A percentile compares a stretch with the other conserved stretches of the same genome.
These are phyloP conservation scores for Corydoras maculifer DNA, from an alignment of 2,113 vertebrate genomes.

Conservation along the genomic window DNA sequence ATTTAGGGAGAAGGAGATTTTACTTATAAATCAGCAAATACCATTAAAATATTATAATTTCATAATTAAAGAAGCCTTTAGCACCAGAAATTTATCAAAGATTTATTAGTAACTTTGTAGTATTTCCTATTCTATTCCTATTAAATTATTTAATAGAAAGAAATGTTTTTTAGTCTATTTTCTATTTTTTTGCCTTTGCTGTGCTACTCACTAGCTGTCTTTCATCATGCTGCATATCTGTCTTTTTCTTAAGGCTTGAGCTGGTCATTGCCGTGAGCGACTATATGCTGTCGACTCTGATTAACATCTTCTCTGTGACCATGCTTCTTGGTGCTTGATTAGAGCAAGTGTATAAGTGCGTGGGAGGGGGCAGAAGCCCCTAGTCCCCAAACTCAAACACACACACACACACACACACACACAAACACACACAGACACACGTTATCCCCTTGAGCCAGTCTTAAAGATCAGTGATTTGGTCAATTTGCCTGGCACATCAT, in stretches of 20 bases:
- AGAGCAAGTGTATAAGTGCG: constrained; percentile 42
- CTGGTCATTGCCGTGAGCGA: constrained; percentile 71
- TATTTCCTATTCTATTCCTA: no score
- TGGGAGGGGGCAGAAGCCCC: constrained; percentile 29
- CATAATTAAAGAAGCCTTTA: no score
- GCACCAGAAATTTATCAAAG: no score
- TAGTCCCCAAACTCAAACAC: constrained; percentile 5
- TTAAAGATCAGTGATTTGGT: constrained; percentile 79
- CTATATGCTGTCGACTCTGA: constrained; percentile 70
- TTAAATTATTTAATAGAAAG: no score
- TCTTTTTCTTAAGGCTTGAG: constrained; percentile 72
- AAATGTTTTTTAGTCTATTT: constrained; percentile 15
- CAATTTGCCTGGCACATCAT: constrained; percentile 71
- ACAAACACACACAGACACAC: background rate
- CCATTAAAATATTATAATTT: no score
- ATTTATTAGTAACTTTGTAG: no score
- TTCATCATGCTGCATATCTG: constrained; percentile 62
- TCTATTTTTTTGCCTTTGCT: background rate
- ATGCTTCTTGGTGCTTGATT: constrained; percentile 67
- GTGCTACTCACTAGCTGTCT: constrained; percentile 12
- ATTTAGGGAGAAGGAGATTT: no score
- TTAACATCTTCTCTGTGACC: constrained; percentile 68
- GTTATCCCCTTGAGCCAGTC: constrained; percentile 57
- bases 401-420: background rate
- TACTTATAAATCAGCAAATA: no score